Evolutionary conservation across 2,888 invertebrate genomes (phyloP).

Genomic region (Sarcophaga rosellei): DNA sequence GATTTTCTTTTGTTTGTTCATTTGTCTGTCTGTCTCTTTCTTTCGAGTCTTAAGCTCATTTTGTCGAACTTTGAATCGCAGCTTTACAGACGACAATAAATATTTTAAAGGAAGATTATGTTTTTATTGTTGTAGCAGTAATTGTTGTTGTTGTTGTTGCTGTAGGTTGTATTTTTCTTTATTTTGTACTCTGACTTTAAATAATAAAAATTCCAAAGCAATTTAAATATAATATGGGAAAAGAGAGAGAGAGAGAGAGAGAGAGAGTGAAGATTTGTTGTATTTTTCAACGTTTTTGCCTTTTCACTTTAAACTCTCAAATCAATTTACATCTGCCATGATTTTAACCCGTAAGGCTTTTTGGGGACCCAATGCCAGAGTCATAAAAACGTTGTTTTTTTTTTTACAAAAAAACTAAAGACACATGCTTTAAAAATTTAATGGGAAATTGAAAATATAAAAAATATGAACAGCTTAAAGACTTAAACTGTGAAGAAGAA

Average conservation of each 20-base stretch:
- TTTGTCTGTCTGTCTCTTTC: slow-evolving; percentile 17
- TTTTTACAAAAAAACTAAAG: not conserved
- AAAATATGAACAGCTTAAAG: not conserved
- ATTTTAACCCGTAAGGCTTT: slow-evolving; percentile 39
- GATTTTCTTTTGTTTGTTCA: slow-evolving; percentile 61
- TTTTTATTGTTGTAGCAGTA: not conserved
- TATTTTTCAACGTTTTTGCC: not conserved
- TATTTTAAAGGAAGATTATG: slow-evolving; percentile 35
- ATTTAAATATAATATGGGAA: slow-evolving; percentile 56
- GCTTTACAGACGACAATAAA: slow-evolving; percentile 42
- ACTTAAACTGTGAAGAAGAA: too few relatives aligned
- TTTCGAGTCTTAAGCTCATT: slow-evolving; percentile 3
- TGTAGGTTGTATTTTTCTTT: not conserved
- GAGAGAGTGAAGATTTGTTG: not conserved
- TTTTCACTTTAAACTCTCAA: slow-evolving; percentile 12
- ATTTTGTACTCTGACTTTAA: slow-evolving; percentile 42
- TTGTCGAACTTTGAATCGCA: slow-evolving; percentile 41
- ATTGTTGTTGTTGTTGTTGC: not conserved
- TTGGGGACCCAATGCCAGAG: not conserved
- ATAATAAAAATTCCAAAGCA: slow-evolving; percentile 62
- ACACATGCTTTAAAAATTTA: not conserved
- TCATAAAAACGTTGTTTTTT: not conserved
- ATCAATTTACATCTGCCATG: slow-evolving; percentile 62
- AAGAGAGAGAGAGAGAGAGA: slow-evolving; percentile 7
- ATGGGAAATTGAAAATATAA: slow-evolving; percentile 6